Conservation (phyloP, 1,140 invertebrate genomes). For the Cydia splendana region DNA sequence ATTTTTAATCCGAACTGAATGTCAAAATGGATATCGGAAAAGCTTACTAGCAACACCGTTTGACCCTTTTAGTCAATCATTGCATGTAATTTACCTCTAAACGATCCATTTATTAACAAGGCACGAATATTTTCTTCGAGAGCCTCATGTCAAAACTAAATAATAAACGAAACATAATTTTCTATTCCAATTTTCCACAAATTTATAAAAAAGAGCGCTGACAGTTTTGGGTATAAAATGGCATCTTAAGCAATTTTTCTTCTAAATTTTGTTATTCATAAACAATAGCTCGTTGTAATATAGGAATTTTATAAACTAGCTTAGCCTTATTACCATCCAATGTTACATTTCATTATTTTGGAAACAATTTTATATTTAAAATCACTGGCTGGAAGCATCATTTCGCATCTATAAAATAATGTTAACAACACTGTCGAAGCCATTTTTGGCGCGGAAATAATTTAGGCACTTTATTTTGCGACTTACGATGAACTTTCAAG, state of each 20-base stretch:
- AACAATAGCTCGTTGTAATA: not conserved
- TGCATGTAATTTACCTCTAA: slow-evolving; percentile 19
- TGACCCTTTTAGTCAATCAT: not conserved
- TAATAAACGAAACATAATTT: not conserved
- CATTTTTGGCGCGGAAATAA: not conserved
- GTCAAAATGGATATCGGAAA: not conserved
- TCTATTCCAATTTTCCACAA: not conserved
- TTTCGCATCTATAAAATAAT: not conserved
- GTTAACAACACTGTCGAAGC: not conserved
- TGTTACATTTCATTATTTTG: not conserved
- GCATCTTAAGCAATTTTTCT: not conserved
- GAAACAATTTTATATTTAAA: not conserved
- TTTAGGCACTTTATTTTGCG: not conserved
- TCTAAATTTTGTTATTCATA: not conserved
- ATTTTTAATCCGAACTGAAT: not conserved
- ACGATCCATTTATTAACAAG: not conserved
- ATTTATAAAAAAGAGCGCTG: not conserved
- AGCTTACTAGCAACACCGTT: not conserved
- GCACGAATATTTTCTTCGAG: not conserved
- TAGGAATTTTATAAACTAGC: no score
- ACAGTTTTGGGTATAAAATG: not conserved
- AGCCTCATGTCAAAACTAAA: not conserved
- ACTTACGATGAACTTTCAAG: not conserved
- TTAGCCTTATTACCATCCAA: not conserved
- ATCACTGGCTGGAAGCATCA: not conserved